Evolutionary conservation across 2,888 invertebrate genomes (phyloP).

Genomic region (Clostera curtula): DNA sequence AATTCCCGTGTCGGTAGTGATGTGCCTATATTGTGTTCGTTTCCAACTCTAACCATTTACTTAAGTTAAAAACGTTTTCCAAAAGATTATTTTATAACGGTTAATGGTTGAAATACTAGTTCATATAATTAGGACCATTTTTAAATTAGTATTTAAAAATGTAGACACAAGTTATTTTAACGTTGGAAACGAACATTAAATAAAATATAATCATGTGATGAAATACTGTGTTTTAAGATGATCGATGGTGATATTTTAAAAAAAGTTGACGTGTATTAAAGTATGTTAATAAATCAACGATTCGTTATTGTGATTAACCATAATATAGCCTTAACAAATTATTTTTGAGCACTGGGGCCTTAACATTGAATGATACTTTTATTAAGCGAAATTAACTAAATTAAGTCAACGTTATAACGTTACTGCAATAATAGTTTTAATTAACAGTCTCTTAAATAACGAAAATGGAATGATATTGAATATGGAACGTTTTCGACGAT

Average conservation of each 20-base stretch:
- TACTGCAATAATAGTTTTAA: constrained; percentile 16
- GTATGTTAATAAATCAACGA: constrained; percentile 37
- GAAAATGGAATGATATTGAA: constrained; percentile 16
- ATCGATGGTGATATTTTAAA: constrained; percentile 41
- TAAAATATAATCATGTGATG: constrained; percentile 44
- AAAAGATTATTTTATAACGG: too few relatives aligned
- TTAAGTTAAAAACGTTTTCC: background rate
- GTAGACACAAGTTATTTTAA: constrained; percentile 14
- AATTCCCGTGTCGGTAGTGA: constrained; percentile 58
- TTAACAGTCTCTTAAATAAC: constrained; percentile 22
- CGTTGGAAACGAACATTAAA: constrained; percentile 54
- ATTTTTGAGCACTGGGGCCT: constrained; percentile 63
- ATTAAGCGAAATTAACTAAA: constrained; percentile 7
- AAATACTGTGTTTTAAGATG: constrained; percentile 52
- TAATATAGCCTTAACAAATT: constrained; percentile 51
- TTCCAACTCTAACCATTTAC: constrained; percentile 46
- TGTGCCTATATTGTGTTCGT: constrained; percentile 52
- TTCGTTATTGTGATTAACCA: constrained; percentile 35
- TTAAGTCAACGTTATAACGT: constrained; percentile 7
- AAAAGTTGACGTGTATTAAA: constrained; percentile 28
- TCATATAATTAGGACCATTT: background rate
- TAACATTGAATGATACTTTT: constrained; percentile 22
- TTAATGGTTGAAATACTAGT: too few relatives aligned
- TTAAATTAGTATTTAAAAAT: background rate
- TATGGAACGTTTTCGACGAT: constrained; percentile 9